Conservation (phyloP, 2,888 invertebrate genomes). For the Eilema sororculum region DNA sequence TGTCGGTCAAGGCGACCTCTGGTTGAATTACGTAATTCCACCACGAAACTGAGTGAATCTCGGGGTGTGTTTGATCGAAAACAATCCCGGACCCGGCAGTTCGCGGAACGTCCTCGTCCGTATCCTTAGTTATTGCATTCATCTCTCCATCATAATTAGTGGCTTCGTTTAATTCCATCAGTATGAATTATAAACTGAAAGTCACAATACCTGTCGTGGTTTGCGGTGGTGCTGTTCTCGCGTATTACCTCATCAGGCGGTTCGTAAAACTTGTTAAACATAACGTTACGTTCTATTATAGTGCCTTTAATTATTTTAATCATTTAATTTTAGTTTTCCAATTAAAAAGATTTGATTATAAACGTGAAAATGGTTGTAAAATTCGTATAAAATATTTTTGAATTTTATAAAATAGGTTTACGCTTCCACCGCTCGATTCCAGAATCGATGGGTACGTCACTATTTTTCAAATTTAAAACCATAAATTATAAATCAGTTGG, state of each 20-base stretch:
- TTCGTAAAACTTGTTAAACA: constrained; percentile 68
- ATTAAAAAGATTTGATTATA: constrained; percentile 3
- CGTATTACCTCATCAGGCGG: constrained; percentile 86
- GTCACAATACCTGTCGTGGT: constrained; percentile 83
- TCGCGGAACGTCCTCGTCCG: constrained; percentile 62
- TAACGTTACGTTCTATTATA: constrained; percentile 28
- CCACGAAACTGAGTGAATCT: constrained; percentile 73
- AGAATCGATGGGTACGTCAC: constrained; percentile 68
- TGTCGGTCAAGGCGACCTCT: constrained; percentile 85
- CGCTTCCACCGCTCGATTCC: constrained; percentile 59
- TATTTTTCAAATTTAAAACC: constrained; percentile 62
- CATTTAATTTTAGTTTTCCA: not conserved
- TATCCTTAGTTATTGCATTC: constrained; percentile 61
- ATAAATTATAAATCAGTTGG: constrained; percentile 29
- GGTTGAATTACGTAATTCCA: constrained; percentile 84
- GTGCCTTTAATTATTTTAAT: constrained; percentile 11
- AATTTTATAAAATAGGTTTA: constrained; percentile 51
- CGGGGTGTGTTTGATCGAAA: constrained; percentile 81
- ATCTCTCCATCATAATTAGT: constrained; percentile 47
- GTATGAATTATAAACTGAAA: constrained; percentile 84
- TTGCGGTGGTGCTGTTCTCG: constrained; percentile 84
- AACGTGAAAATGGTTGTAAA: not conserved
- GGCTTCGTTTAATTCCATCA: constrained; percentile 60
- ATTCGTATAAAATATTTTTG: constrained; percentile 33
- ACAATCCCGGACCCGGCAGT: constrained; percentile 69